A percentile compares a stretch with the other conserved stretches of the same genome.
Evolutionary conservation across 2,797 vertebrate genomes (phyloP).

Genomic region (Oophaga sylvatica): DNA sequence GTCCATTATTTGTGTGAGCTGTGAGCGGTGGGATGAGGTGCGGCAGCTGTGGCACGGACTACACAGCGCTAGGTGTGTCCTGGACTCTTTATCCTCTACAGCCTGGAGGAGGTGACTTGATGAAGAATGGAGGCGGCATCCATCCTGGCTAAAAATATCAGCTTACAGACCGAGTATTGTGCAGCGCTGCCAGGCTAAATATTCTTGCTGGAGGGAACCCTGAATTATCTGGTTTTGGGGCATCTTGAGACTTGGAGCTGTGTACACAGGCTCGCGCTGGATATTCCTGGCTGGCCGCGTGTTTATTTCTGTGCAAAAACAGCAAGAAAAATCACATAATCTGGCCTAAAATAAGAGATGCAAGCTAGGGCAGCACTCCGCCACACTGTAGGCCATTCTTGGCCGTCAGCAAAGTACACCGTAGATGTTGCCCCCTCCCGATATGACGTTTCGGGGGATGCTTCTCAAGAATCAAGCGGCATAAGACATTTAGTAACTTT

Average conservation of each 20-base stretch:
- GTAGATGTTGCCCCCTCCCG: no score
- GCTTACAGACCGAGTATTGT: conserved; percentile 34
- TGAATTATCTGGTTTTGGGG: not conserved
- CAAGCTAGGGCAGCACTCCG: no score
- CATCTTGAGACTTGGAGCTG: conserved; percentile 3
- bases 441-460: no score
- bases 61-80: conserved; percentile 33
- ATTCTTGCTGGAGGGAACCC: not conserved
- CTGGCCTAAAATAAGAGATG: no score
- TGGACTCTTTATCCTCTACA: conserved; percentile 22
- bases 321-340: not conserved
- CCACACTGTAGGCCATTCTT: no score
- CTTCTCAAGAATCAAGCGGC: no score
- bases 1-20: conserved; percentile 48
- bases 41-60: not conserved
- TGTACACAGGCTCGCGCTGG: not conserved
- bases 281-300: not conserved
- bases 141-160: conserved; percentile 34
- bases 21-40: not conserved
- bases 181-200: not conserved
- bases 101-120: conserved; percentile 22
- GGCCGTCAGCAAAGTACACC: no score
- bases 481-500: no score
- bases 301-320: not conserved
- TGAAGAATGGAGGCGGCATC: conserved; percentile 5